Evolutionary conservation across 2,113 vertebrate species (phyloP), one percentile per base, ranked within the genome.

Genomic region (Ailurus styani): DNA sequence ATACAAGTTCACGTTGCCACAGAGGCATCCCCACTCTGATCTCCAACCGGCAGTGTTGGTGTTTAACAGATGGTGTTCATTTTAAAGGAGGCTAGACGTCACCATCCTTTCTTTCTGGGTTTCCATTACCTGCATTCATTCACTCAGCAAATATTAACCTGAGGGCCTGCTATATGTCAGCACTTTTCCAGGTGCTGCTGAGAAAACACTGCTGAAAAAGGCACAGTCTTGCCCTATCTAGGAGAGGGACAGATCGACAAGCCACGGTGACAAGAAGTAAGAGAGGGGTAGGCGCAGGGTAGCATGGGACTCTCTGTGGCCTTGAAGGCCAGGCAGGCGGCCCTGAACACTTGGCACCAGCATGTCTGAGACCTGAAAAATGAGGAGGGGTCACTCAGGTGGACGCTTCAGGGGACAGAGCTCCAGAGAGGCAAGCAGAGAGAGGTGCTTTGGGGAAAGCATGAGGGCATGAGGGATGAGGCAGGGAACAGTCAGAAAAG

Each of bases 381-480:
- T 10, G 54, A 34, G 60, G 5, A 25, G 64, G 37, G 52, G 73
- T 90, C 17, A 27, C 42, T 31, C 47, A 7, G 54, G 34, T n/a
- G 34, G 75, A 37, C 50, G 20, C 50, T 23, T 27, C 23, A 72
- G 11, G 21, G 52, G 18, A 54, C 37, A 45, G n/a, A 37, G 60
- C 37, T 73, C 95, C 42, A 29, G 66, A 18, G 72, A 66, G 73
- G 31, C 8, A 14, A 20, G 13, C 3, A 9, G 29, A 45, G 17
- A 4, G 23, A 23, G 47, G 10, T 7, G 25, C 21, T 18, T 21
- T 72, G 42, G 47, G n/a, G 50, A 40, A 45, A 25, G 29, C 60
- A 50, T 0, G 0, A 31, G 37, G 8, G 10, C 29, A 7, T 60
- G 64, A 66, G 31, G n/a, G 31, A 23, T 1, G 2, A 37, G 29